Base-by-base conservation (phyloP, 2,888 invertebrate species). In the Hermaeophaga mercurialis region DNA sequence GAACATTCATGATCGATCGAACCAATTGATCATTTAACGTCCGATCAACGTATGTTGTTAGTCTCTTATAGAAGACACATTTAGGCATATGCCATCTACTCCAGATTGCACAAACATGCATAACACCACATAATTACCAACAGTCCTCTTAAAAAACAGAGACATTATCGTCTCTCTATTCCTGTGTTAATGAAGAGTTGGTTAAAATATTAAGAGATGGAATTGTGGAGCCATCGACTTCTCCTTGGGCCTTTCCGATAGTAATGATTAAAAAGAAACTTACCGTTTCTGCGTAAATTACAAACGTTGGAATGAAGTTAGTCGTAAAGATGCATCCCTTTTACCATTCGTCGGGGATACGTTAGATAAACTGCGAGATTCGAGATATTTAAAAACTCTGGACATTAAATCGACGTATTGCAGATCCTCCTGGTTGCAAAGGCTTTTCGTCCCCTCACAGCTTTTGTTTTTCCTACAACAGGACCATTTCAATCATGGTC, bases 401-500 rank as follows among this genome's bases (percentile, higher is more conserved):
- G 48, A 36, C 9, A 28, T 28, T 28, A 8, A 28, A 8, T 28
- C 28, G 28, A 9, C 28, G 9, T 28, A 28, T 47, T 43, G 50
- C 58, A 61, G 31, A 24, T 61, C 2, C 48, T 43, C 1, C 39
- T 61, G 12, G 43, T 39, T n/a, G 39, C 61, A 18, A n/a, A n/a
- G n/a, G 11, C 14, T 3, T 46, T 33, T 9, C 43, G 55, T 12
- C 65, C 66, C 7, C 57, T 63, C 1, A 71, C 70, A 0, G 69
- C 69, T 0, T 73, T 71, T 47, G 63, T 64, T 0, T 65, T 71
- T 1, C 70, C 69, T 0, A 57, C 56, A 12, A 33, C 64, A 2
- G 65, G 69, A 0, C 39, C 69, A 0, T 67, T 59, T 31, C 66
- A 71, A 4, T 71, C 33, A 56, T 28, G 0, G 57, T 65, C 0